Base-by-base conservation (phyloP, 2,797 vertebrate species). In the Podarcis lilfordi region DNA sequence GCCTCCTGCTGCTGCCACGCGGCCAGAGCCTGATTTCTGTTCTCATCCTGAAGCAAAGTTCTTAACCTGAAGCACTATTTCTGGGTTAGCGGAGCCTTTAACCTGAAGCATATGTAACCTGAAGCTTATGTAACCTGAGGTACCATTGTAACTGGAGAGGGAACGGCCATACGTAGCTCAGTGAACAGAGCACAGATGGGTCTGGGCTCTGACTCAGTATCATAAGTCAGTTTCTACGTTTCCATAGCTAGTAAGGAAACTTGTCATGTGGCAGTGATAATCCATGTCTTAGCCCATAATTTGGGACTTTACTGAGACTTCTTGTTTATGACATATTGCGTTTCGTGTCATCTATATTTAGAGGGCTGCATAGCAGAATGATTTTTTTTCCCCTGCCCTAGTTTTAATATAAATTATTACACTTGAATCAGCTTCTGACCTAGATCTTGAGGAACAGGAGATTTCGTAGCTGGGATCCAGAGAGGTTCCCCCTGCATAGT, bases 391-490 rank as follows among this genome's bases (percentile, higher is more conserved):
- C 81, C 91, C 91, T 88, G 92, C 23, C 93, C 95, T 92, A 95
- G 82, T 94, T 95, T 90, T 93, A 95, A 92, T 93, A 95, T 93
- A 94, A 95, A 95, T 94, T 94, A 95, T 93, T 94, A 91, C 37
- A 0, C 91, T 94, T 91, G 90, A 92, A 93, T 91, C 89, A 19
- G 89, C 86, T 93, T 92, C 93, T 94, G 94, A 90, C 95, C 94
- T 93, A 95, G 86, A 95, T 96, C 91, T 90, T 83, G 84, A 92
- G 82, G 85, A 93, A 90, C 5, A 25, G 59, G 32, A n/a, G 87
- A 88, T 91, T 93, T 92, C 90, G 50, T 82, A 86, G 84, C 81
- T 84, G 69, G 81, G 86, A 91, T 88, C 86, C 92, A 91, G 75
- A 80, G 59, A 81, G 76, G 81, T 8, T 35, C 71, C 74, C 92